Evolutionary conservation across 2,113 vertebrate species (phyloP).

Genomic region (Pipa parva): DNA sequence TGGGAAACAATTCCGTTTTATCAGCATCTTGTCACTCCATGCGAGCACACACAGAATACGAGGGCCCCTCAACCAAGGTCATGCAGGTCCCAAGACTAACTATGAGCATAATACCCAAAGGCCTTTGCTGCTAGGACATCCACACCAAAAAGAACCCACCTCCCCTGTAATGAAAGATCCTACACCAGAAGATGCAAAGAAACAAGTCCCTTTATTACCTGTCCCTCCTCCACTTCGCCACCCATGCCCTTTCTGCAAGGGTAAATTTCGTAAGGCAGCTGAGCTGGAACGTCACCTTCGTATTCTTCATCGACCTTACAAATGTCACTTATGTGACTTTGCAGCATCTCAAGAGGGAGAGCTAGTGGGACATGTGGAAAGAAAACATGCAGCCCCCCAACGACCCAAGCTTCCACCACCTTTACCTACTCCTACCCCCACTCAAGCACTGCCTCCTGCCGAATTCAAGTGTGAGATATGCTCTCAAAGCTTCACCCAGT

Average conservation of each 20-base stretch:
- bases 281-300: conserved; percentile 83
- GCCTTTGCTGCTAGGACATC: conserved; percentile 56
- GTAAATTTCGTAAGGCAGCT: conserved; percentile 84
- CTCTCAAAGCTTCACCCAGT: conserved; percentile 87
- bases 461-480: conserved; percentile 83
- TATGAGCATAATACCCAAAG: conserved; percentile 53
- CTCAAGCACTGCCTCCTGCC: conserved; percentile 52
- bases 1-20: conserved; percentile 87
- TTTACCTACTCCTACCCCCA: conserved; percentile 43
- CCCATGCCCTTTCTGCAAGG: conserved; percentile 86
- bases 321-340: conserved; percentile 83
- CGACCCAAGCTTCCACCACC: conserved; percentile 22
- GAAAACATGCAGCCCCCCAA: conserved; percentile 65
- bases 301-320: conserved; percentile 87
- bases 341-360: conserved; percentile 81
- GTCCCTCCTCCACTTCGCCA: conserved; percentile 53
- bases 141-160: conserved; percentile 49
- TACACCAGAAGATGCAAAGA: conserved; percentile 44
- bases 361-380: conserved; percentile 65
- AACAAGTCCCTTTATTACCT: conserved; percentile 21
- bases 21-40: conserved; percentile 88
- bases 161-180: conserved; percentile 42
- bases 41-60: conserved; percentile 76
- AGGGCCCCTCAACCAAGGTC: conserved; percentile 42
- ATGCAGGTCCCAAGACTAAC: conserved; percentile 47